Conservation (phyloP, 2,113 vertebrate species). For the Grallaria varia region DNA sequence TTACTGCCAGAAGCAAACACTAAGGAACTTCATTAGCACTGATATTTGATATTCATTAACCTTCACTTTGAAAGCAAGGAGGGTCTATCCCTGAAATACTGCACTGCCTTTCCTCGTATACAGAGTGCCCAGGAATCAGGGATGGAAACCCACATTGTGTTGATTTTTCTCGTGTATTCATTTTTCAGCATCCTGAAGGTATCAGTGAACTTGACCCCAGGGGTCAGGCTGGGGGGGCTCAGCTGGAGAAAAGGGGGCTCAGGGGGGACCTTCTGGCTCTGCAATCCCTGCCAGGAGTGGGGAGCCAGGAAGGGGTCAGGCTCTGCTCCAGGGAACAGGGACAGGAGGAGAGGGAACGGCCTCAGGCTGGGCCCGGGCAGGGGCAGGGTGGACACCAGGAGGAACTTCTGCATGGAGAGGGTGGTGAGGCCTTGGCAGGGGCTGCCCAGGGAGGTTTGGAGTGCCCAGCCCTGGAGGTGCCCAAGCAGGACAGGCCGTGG, state of each 20-base stretch:
- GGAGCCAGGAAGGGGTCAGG: too few relatives aligned
- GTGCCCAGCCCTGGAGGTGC: background rate
- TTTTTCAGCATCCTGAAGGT: accelerated
- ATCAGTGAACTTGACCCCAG: background rate
- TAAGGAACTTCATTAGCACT: background rate
- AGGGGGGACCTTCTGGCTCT: too few relatives aligned
- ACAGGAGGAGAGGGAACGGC: background rate
- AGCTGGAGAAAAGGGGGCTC: background rate
- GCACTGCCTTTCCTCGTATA: background rate
- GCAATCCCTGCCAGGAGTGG: too few relatives aligned
- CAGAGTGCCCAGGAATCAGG: accelerated
- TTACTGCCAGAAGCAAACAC: background rate
- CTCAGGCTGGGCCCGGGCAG: background rate
- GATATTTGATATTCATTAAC: background rate
- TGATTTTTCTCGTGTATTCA: too few relatives aligned
- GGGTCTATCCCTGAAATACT: background rate
- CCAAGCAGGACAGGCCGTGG: accelerated
- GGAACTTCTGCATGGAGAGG: background rate
- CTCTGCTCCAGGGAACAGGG: background rate
- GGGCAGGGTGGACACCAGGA: background rate
- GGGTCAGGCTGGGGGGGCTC: background rate
- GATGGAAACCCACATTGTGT: accelerated
- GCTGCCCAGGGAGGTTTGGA: background rate
- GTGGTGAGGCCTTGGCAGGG: accelerated
- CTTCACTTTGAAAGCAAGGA: background rate